A percentile compares a stretch with the other conserved stretches of the same genome.
phyloP scores from a whole-genome alignment of 1,140 invertebrate genomes.

The Pectinophora gossypiella region DNA sequence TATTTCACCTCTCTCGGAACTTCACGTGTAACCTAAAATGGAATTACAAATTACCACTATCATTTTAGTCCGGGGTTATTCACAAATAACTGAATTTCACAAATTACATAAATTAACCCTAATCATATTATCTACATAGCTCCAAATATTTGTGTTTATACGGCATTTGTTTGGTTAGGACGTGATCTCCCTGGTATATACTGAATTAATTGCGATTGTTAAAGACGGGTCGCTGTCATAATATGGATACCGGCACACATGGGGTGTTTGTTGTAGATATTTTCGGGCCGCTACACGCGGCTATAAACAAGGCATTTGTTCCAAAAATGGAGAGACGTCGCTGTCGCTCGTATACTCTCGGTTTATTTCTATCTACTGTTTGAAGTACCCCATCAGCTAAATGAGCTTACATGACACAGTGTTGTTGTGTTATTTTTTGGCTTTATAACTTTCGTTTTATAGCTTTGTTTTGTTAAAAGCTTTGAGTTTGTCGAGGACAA shows the following conservation, averaged over 20 bases:
- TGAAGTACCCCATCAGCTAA: constrained; percentile 22
- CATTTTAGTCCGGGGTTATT: too few species aligned
- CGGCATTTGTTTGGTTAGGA: constrained; percentile 28
- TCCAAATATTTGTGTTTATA: constrained; percentile 16
- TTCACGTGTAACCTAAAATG: too few species aligned
- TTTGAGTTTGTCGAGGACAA: neutral
- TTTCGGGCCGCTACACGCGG: constrained; percentile 15
- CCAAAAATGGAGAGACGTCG: constrained; percentile 23
- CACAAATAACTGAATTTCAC: too few species aligned
- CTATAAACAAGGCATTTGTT: constrained; percentile 27
- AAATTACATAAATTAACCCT: neutral
- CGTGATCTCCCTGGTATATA: constrained; percentile 15
- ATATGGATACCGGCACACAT: constrained; percentile 11
- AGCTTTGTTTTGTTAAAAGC: neutral
- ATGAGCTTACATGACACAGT: constrained; percentile 24
- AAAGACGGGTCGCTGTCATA: constrained; percentile 17
- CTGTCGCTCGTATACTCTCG: constrained; percentile 4
- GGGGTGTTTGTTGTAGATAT: constrained; percentile 20
- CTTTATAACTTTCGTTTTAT: constrained; percentile 7
- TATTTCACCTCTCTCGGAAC: too few species aligned
- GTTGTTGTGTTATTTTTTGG: constrained; percentile 20
- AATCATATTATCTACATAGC: neutral
- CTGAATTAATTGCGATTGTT: constrained; percentile 29
- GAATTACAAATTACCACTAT: too few species aligned
- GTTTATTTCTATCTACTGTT: constrained; percentile 31